Base-by-base conservation (phyloP, 2,797 vertebrate genomes). In the Setipinna tenuifilis region DNA sequence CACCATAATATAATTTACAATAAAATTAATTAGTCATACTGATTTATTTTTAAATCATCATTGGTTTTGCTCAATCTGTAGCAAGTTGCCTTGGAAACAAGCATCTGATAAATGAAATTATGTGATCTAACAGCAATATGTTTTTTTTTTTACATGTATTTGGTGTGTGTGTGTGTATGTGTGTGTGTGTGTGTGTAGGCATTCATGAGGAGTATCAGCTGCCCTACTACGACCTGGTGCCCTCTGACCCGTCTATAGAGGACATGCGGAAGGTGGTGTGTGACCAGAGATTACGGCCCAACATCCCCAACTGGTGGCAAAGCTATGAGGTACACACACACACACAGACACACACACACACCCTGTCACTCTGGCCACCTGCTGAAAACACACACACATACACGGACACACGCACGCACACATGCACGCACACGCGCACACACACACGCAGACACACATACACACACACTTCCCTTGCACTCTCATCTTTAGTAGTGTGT, bases 231-330 rank as follows among this genome's bases (percentile, higher is more conserved):
- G 98, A 99, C 92, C 94, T 98, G 21, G 98, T 99, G 16, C 98
- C 97, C 88, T 98, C 98, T 10, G 98, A 99, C 87, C 98, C 98
- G 14, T 98, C 98, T 10, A 98, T 99, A 82, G 98, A 99, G 90
- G 98, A 99, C 93, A 99, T 99, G 98, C 94, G 97, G 88, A 98
- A 98, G 94, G 96, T 99, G 0, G 97, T 98, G 16, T 99, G 98
- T 89, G 98, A 99, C 87, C 98, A 98, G 95, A 97, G 97, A 61
- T 90, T 98, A 35, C 94, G 98, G 82, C 98, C 98, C n/a, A 98
- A 97, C 88, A 95, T 99, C 91, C 97, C 98, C 0, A 99, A 98
- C 86, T 98, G 97, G 97, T 98, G 98, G 98, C 98, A 98, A 91
- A 98, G 97, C 93, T 97, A 98, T 0, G 98, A 99, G 97, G 98